phyloP scores from a whole-genome alignment of 1,140 invertebrate genomes.

The Drosophila nannoptera region DNA sequence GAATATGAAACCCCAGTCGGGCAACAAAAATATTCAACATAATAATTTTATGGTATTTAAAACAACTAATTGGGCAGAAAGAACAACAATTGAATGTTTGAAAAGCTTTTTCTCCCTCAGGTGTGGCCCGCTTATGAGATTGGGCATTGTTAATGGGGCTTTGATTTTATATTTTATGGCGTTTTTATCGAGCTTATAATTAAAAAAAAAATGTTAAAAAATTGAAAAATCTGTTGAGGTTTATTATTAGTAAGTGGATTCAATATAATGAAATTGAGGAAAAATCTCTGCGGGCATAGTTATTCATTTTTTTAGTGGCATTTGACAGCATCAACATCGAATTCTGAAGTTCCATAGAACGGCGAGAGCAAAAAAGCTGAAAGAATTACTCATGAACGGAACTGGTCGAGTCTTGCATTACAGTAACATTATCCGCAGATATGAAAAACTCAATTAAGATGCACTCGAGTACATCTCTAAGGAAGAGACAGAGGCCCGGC shows the following conservation, averaged over 20 bases:
- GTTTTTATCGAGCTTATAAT: conserved; percentile 22
- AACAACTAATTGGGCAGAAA: conserved; percentile 57
- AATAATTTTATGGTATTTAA: conserved; percentile 63
- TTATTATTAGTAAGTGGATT: conserved; percentile 16
- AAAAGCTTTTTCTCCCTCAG: conserved; percentile 34
- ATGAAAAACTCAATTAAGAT: conserved; percentile 60
- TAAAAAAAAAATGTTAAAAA: conserved; percentile 12
- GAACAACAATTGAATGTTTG: conserved; percentile 18
- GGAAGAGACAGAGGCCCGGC: conserved; percentile 38
- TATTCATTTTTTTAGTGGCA: not conserved
- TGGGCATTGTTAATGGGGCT: conserved; percentile 26
- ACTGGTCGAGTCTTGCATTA: conserved; percentile 49
- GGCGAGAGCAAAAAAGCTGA: not conserved
- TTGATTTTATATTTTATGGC: conserved; percentile 8
- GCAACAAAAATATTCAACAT: conserved; percentile 30
- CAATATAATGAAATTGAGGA: conserved; percentile 4
- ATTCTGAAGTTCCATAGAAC: not conserved
- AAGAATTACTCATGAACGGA: not conserved
- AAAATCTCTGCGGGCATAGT: not conserved
- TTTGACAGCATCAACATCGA: not conserved
- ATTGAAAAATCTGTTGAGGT: conserved; percentile 10
- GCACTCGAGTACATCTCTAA: conserved; percentile 34
- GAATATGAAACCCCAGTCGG: conserved; percentile 48
- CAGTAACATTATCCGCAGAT: conserved; percentile 33
- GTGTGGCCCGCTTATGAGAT: conserved; percentile 32